A percentile compares a stretch with the other conserved stretches of the same genome.
Evolutionary conservation across 2,797 vertebrate species (phyloP).

Genomic region (Chrosomus eos): DNA sequence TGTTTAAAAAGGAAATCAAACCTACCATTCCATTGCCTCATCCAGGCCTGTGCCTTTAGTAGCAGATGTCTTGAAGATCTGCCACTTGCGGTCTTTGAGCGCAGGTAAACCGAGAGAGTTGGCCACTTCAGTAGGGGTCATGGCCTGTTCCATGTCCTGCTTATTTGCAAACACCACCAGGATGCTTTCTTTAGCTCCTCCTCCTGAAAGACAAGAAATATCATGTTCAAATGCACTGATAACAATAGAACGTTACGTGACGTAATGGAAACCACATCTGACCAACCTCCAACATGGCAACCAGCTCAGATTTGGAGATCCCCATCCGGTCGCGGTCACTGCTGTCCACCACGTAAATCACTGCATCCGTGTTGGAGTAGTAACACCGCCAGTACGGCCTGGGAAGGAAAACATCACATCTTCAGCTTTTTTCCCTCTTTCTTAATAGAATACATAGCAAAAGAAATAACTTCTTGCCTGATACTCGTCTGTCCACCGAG

Average conservation of each 20-base stretch:
- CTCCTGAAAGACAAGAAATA: slow-evolving; percentile 76
- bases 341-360: slow-evolving; percentile 99
- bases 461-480: slow-evolving; percentile 77
- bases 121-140: slow-evolving; percentile 97
- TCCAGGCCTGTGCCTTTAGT: slow-evolving; percentile 95
- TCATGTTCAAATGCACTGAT: neutral
- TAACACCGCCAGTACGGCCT: slow-evolving; percentile 99
- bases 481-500: slow-evolving; percentile 98
- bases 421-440: neutral
- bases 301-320: slow-evolving; percentile 97
- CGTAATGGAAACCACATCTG: neutral
- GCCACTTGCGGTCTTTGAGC: slow-evolving; percentile 97
- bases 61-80: slow-evolving; percentile 98
- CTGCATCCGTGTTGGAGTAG: slow-evolving; percentile 97
- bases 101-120: slow-evolving; percentile 91
- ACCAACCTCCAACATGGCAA: slow-evolving; percentile 96
- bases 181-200: slow-evolving; percentile 99
- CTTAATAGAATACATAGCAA: neutral
- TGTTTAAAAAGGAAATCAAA: neutral
- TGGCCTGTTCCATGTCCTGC: slow-evolving; percentile 98
- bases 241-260: neutral
- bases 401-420: slow-evolving; percentile 24
- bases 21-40: slow-evolving; percentile 97
- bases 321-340: slow-evolving; percentile 97
- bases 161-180: slow-evolving; percentile 99